Base-by-base conservation (phyloP, 2,797 vertebrate species). In the Mormyrus proboscirostris region DNA sequence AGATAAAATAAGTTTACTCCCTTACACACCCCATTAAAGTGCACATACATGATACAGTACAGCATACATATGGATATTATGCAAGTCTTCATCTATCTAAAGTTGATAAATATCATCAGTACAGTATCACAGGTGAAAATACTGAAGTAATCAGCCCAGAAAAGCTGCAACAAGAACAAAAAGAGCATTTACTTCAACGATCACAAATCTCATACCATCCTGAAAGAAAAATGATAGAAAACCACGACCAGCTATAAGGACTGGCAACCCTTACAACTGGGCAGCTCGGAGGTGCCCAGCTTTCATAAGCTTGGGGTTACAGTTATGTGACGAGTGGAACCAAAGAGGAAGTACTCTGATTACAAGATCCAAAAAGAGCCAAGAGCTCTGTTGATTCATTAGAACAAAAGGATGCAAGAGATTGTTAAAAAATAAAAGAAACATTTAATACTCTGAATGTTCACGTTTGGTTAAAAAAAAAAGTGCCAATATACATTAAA, bases 151-250 rank as follows among this genome's bases (percentile, higher is more conserved):
- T 79, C 38, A 79, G 38, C 16, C 38, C 38, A 8, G 73, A 79
- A 44, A 79, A 73, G 65, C 65, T 73, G 65, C 29, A 73, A 73
- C 65, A 38, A 38, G 12, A 73, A 73, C 29, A 73, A 73, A 73
- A 73, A 73, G 10, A 86, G 25, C 12, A 8, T 33, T 86, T 25
- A 76, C 73, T 86, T 50, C 84, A 49, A 47, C 73, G 25, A 83
- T 38, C 62, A 50, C 85, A 96, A 96, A 97, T 96, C 94, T 97
- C 97, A 98, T 97, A 98, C 97, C 96, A 98, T 97, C 97, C 97
- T 98, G 97, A 93, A 95, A 38, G 29, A 96, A 97, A 95, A 96
- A 96, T 97, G 97, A 96, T 97, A 96, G 96, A 95, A 97, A 98
- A 97, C 94, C 95, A 95, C 97, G 98, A 97, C 94, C 95, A 96